A percentile compares a stretch with the other conserved stretches of the same genome.
phyloP scores from a whole-genome alignment of 2,888 invertebrate genomes.

The Lasioglossum figueresi region DNA sequence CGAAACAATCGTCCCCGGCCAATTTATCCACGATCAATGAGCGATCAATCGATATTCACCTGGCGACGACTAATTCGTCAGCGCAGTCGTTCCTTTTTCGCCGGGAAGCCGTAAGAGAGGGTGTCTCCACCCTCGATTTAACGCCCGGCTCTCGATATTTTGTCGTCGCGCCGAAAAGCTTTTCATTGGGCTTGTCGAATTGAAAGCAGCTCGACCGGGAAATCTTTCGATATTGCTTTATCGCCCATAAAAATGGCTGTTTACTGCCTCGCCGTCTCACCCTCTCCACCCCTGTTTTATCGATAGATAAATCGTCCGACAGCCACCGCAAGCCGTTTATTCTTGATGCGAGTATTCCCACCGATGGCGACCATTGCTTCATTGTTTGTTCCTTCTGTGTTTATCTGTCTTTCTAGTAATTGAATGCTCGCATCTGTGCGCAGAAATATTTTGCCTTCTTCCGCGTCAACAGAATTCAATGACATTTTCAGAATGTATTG shows the following conservation, averaged over 20 bases:
- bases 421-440: neutral
- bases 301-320: slow-evolving; percentile 53
- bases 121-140: slow-evolving; percentile 45
- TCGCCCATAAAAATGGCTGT: slow-evolving; percentile 71
- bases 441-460: neutral
- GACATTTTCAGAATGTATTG: too few relatives aligned
- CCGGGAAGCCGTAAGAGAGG: neutral
- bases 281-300: slow-evolving; percentile 23
- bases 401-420: slow-evolving; percentile 11
- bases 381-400: neutral
- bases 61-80: slow-evolving; percentile 53
- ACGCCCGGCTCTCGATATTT: slow-evolving; percentile 48
- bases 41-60: slow-evolving; percentile 46
- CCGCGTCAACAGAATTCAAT: too few relatives aligned
- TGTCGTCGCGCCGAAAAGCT: slow-evolving; percentile 50
- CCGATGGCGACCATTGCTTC: slow-evolving; percentile 18
- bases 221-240: slow-evolving; percentile 72
- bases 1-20: slow-evolving; percentile 27
- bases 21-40: slow-evolving; percentile 54
- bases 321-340: slow-evolving; percentile 16
- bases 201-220: slow-evolving; percentile 60
- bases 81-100: slow-evolving; percentile 14
- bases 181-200: slow-evolving; percentile 52
- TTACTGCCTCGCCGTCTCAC: slow-evolving; percentile 51
- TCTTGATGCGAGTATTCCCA: slow-evolving; percentile 21